Evolutionary conservation across 1,140 invertebrate genomes (phyloP).

Genomic region (Condylostylus longicornis): DNA sequence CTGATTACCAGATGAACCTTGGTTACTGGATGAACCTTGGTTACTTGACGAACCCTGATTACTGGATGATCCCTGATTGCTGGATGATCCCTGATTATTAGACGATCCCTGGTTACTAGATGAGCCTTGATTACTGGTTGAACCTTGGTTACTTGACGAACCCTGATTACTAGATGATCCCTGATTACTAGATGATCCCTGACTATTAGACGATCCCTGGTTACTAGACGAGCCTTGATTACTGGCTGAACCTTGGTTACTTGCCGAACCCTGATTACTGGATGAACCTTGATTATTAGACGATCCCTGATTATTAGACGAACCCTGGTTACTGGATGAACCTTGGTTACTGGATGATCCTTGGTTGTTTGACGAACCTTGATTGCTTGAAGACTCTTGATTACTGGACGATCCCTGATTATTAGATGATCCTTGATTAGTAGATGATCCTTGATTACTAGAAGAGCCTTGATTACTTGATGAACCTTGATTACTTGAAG

Average conservation of each 20-base stretch:
- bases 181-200: conserved; percentile 6
- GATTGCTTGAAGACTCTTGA: background rate
- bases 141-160: conserved; percentile 7
- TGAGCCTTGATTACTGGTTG: conserved; percentile 7
- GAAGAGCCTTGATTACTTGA: conserved; percentile 4
- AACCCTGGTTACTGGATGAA: background rate
- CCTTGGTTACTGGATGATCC: background rate
- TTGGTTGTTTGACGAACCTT: background rate
- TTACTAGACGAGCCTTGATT: background rate
- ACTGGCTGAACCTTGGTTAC: conserved; percentile 1
- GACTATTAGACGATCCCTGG: background rate
- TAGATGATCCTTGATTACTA: conserved; percentile 5
- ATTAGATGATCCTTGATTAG: background rate
- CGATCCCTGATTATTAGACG: background rate
- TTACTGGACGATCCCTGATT: background rate
- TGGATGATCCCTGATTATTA: conserved; percentile 11
- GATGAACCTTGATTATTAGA: conserved; percentile 2
- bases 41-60: background rate
- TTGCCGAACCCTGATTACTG: background rate
- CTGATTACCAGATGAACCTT: background rate
- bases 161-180: conserved; percentile 9
- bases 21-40: background rate
- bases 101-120: conserved; percentile 6
- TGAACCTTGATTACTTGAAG: conserved; percentile 5
- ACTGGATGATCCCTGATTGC: conserved; percentile 7